These are phyloP conservation scores for Corythucha ciliata DNA, from an alignment of 2,888 invertebrate genomes.

Conservation along the genomic window DNA sequence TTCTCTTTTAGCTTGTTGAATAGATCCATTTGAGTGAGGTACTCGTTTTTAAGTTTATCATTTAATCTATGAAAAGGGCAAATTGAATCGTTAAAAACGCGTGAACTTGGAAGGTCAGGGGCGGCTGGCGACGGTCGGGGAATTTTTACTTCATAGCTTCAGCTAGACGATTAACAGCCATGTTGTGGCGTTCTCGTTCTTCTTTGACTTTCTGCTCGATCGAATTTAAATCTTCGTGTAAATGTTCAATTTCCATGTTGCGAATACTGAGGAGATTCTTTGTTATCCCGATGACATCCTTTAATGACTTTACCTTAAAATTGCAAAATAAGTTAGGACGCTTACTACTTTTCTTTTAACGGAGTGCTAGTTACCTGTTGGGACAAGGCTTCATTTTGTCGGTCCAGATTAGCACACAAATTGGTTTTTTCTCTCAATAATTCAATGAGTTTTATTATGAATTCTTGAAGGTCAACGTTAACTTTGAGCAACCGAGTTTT, in stretches of 20 bases:
- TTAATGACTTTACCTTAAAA: slow-evolving; percentile 61
- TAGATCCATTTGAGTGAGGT: slow-evolving; percentile 63
- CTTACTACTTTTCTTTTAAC: too few relatives aligned
- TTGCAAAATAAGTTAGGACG: too few relatives aligned
- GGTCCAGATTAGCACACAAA: slow-evolving; percentile 66
- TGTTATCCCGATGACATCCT: slow-evolving; percentile 71
- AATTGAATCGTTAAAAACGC: neutral
- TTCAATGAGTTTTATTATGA: slow-evolving; percentile 34
- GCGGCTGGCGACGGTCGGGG: neutral
- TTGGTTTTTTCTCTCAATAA: slow-evolving; percentile 54
- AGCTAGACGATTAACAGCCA: slow-evolving; percentile 60
- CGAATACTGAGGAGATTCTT: slow-evolving; percentile 70
- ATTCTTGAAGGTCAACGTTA: slow-evolving; percentile 34
- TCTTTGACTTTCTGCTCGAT: slow-evolving; percentile 60
- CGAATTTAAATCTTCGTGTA: slow-evolving; percentile 58
- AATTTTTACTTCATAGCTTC: slow-evolving; percentile 49
- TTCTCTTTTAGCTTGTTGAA: slow-evolving; percentile 59
- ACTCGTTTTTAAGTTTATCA: slow-evolving; percentile 64
- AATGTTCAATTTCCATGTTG: slow-evolving; percentile 66
- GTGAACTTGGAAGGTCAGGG: neutral
- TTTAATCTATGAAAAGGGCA: slow-evolving; percentile 46
- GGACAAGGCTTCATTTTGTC: slow-evolving; percentile 62
- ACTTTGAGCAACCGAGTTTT: slow-evolving; percentile 21
- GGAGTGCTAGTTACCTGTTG: slow-evolving; percentile 50
- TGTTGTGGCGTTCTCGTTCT: slow-evolving; percentile 60